Conservation (phyloP, 2,113 vertebrate species). For the Capra hircus region DNA sequence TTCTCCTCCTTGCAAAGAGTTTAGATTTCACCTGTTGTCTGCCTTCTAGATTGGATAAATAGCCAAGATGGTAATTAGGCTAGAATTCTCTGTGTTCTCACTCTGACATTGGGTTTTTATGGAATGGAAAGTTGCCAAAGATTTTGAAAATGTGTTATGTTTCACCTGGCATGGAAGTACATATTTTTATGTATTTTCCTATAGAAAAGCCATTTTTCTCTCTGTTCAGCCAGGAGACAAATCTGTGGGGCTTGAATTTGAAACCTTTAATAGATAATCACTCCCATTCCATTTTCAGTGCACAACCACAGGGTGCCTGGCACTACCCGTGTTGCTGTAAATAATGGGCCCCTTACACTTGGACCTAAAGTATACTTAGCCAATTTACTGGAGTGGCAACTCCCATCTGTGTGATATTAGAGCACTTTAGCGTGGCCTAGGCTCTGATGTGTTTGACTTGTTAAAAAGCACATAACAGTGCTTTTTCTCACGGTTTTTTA, state of each 20-base stretch:
- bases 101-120: neutral
- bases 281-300: neutral
- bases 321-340: neutral
- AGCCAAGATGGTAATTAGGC: neutral
- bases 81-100: neutral
- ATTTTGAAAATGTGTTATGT: constrained; percentile 25
- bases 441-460: constrained; percentile 48
- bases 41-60: neutral
- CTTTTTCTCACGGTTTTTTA: neutral
- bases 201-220: neutral
- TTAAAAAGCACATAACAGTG: neutral
- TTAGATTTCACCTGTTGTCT: neutral
- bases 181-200: neutral
- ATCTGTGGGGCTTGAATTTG: neutral
- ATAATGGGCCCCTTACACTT: neutral
- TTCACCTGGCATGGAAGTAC: neutral
- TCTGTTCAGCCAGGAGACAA: neutral
- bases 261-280: constrained; percentile 37
- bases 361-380: constrained; percentile 29
- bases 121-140: neutral
- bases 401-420: neutral
- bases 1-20: neutral
- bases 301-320: neutral
- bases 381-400: constrained; percentile 22
- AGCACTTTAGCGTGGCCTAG: constrained; percentile 17